A percentile compares a stretch with the other conserved stretches of the same genome.
phyloP scores from a whole-genome alignment of 1,140 invertebrate species.

The Aporrectodea caliginosa region DNA sequence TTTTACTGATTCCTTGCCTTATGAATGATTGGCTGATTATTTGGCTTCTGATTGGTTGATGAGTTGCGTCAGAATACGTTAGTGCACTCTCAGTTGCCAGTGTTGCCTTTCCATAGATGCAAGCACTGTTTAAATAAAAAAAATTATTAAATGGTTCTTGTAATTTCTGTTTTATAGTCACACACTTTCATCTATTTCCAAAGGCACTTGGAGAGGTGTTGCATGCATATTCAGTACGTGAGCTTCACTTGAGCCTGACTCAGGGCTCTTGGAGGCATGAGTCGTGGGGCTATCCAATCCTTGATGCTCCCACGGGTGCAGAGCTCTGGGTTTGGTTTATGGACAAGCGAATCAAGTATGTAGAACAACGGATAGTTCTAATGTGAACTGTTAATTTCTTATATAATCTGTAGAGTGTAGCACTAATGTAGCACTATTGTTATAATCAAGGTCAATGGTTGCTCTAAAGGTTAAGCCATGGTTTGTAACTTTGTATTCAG shows the following conservation, averaged over 20 bases:
- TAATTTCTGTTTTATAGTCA: slow-evolving; percentile 37
- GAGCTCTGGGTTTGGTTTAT: slow-evolving; percentile 90
- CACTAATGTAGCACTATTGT: no score
- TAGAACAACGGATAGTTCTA: slow-evolving; percentile 14
- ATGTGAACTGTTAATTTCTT: no score
- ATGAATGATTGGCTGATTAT: no score
- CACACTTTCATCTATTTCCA: slow-evolving; percentile 83
- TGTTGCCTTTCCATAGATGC: not conserved
- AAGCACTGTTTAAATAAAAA: not conserved
- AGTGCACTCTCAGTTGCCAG: not conserved
- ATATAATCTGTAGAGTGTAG: no score
- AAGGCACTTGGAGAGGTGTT: slow-evolving; percentile 86
- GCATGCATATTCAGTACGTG: slow-evolving; percentile 74
- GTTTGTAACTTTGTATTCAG: no score
- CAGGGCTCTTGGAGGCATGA: slow-evolving; percentile 89
- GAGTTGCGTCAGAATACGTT: no score
- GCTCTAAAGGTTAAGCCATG: no score
- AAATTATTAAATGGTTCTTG: not conserved
- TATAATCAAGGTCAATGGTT: no score
- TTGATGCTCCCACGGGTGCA: slow-evolving; percentile 83
- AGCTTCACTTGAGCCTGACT: slow-evolving; percentile 85
- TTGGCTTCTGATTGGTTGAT: no score
- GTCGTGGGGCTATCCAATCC: slow-evolving; percentile 83
- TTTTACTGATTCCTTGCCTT: not conserved
- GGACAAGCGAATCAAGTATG: slow-evolving; percentile 57